These are phyloP conservation scores for Nesometra sesokonis DNA, from an alignment of 35 echinoderm and acorn worm genomes.

Conservation along the genomic window DNA sequence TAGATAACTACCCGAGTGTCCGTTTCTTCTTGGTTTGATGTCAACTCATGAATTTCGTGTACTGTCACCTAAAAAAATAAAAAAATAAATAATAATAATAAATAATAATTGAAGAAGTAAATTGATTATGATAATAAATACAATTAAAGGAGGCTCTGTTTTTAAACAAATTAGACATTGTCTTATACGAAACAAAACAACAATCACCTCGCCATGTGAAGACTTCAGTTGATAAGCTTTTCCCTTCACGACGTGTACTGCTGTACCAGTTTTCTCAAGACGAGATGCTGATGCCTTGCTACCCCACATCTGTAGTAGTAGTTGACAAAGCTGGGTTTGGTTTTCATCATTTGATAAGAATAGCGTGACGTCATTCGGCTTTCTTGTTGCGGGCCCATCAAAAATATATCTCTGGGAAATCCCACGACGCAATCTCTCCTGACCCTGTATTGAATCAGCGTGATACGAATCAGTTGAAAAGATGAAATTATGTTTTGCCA, in stretches of 20 bases:
- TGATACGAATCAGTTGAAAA: conserved; percentile 53
- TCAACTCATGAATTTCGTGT: not conserved
- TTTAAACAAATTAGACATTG: too few relatives aligned
- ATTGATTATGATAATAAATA: too few relatives aligned
- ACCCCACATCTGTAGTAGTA: conserved; percentile 38
- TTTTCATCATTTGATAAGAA: conserved; percentile 46
- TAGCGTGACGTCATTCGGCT: conserved; percentile 34
- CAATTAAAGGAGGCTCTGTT: too few relatives aligned
- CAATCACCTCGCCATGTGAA: not conserved
- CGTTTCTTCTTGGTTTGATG: not conserved
- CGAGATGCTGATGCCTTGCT: not conserved
- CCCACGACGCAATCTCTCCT: conserved; percentile 39
- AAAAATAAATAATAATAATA: too few relatives aligned
- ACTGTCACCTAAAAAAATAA: too few relatives aligned
- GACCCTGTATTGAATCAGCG: conserved; percentile 36
- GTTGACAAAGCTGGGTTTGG: conserved; percentile 28
- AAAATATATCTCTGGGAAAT: conserved; percentile 13
- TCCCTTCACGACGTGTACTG: not conserved
- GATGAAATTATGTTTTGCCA: conserved; percentile 41
- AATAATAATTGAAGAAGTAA: too few relatives aligned
- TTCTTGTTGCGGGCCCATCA: conserved; percentile 26
- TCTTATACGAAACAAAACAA: not conserved
- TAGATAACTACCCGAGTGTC: not conserved
- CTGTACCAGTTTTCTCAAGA: conserved; percentile 23
- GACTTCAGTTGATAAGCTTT: not conserved